Evolutionary conservation across 2,888 invertebrate genomes (phyloP), one percentile per base, ranked within the genome.

Genomic region (Laspeyria flexula): DNA sequence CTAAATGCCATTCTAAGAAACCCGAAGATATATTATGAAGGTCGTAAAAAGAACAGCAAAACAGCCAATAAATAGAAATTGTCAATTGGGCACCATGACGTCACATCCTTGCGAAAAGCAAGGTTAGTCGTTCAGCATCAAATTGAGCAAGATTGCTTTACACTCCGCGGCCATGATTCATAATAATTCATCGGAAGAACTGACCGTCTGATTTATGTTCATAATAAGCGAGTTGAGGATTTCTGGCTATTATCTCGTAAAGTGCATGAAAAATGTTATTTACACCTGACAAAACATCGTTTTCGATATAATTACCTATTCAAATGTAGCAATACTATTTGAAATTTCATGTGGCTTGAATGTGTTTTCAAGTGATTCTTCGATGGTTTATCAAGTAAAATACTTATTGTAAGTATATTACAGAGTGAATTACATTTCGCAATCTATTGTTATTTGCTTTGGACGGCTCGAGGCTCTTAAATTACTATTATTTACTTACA

Each of bases 71-170:
- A 34, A 38, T 35, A 12, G 7, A 29, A 7, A 21, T 37, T 16
- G 21, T 31, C 16, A 21, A 13, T n/a, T 15, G 56, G 50, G 54
- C 45, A 37, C 51, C 62, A 60, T 79, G 77, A 80, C 81, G 78
- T 80, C 79, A 81, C 68, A 75, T 76, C 78, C 76, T 72, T 65
- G 65, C 73, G 60, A 79, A 76, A 60, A 63, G 70, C 66, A 83
- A 81, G 85, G 82, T 80, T 81, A 75, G 69, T 58, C 62, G 60
- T 64, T 66, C 49, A 69, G 68, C 71, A 65, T 80, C 83, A n/a
- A 88, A 88, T 87, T 85, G 86, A 75, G 75, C 76, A 83, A 83
- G 83, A 86, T 85, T 81, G 82, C 78, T 71, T 72, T 71, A 72
- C 72, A 77, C n/a, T n/a, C n/a, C 72, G 73, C 77, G 76, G 75